These are phyloP conservation scores for Meriones unguiculatus DNA, from an alignment of 2,113 vertebrate species.

Conservation along the genomic window DNA sequence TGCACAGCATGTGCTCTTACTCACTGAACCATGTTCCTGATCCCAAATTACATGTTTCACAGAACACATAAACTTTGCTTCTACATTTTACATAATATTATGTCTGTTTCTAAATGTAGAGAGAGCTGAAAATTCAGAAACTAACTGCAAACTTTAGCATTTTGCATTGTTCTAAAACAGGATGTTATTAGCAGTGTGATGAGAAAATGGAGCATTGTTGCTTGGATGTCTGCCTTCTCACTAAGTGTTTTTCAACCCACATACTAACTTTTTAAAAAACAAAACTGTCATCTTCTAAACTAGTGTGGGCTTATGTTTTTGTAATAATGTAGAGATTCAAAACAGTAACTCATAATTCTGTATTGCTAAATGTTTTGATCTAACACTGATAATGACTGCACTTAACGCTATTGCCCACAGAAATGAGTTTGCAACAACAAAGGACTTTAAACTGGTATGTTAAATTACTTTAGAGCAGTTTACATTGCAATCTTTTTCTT, in stretches of 20 bases:
- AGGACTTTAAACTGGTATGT: conserved; percentile 10
- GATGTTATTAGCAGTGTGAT: background rate
- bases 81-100: background rate
- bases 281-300: conserved; percentile 38
- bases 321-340: conserved; percentile 54
- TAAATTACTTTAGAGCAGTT: background rate
- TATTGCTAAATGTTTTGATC: conserved; percentile 61
- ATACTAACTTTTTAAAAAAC: background rate
- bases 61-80: conserved; percentile 14
- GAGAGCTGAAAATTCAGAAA: conserved; percentile 14
- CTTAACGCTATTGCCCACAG: conserved; percentile 2
- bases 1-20: background rate
- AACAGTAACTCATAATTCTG: conserved; percentile 31
- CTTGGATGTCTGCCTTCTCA: conserved; percentile 47
- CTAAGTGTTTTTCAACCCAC: conserved; percentile 58
- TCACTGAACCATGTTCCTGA: no score
- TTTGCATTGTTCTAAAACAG: conserved; percentile 64
- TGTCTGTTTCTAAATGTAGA: conserved; percentile 41
- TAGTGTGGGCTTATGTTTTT: conserved; percentile 43
- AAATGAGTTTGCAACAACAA: conserved; percentile 24
- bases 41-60: background rate
- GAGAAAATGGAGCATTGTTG: conserved; percentile 32
- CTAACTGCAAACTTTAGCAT: conserved; percentile 29
- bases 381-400: background rate
- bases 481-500: background rate